Base-by-base conservation (phyloP, 2,888 invertebrate genomes). In the Macaria liturata region DNA sequence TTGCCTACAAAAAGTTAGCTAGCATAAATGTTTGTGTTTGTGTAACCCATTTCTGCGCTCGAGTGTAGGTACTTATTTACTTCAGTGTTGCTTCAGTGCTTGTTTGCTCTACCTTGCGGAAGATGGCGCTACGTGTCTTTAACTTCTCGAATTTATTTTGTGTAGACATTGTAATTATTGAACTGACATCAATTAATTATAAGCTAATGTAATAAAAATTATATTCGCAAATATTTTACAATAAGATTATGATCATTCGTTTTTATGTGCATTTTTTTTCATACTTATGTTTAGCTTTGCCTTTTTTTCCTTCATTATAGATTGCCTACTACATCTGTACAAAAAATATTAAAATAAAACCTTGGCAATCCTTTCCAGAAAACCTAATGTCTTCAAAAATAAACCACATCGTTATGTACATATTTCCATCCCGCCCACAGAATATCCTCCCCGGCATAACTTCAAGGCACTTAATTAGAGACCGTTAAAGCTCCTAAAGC, bases 81-180 rank as follows among this genome's bases (percentile, higher is more conserved):
- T 49, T 52, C 32, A 48, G 37, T 3, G 32, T 4, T 9, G 34
- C 50, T 50, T 50, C 50, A 44, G 50, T 9, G 34, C 20, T 5
- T 39, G 34, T 4, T 59, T 55, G 42, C 48, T 49, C 46, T 34
- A 43, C 9, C 40, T 47, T 37, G 34, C 65, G 52, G 70, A 59
- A 81, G 81, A 80, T 80, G 81, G 74, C 76, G 76, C 57, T 74
- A 74, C 57, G 34, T 39, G 62, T 57, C 34, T 37, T 5, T 7
- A 43, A 43, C n/a, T 9, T 49, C 37, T 46, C n/a, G 3, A 4
- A 39, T 30, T 20, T 20, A 20, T 20, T 20, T 20, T 20, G 20
- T 20, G 20, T 20, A 20, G 20, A 20, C 2, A 20, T 20, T 20
- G 20, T 20, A 20, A 20, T 20, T 20, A 20, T 20, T 20, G 20